Evolutionary conservation across 1,140 invertebrate species (phyloP), one percentile per base, ranked within the genome.

Genomic region (Bombus soroeensis): DNA sequence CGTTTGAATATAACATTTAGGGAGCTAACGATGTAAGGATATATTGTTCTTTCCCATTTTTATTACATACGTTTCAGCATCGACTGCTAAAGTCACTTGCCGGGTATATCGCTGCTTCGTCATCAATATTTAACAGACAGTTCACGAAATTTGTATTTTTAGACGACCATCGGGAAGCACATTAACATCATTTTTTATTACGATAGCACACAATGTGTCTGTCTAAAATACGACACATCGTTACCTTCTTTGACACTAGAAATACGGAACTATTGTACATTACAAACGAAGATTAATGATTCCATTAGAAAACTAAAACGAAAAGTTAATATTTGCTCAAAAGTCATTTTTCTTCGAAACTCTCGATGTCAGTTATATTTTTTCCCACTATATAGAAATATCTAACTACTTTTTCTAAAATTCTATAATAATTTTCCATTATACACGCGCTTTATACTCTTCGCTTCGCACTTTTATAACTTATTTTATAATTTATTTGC

Each of bases 111-210:
- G 18, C 32, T 32, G 22, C 1, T 9, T 4, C 15, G 22, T 34
- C 32, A 57, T 75, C 32, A 15, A 75, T 32, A 53, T 53, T 75
- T 53, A 25, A 34, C 13, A 25, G n/a, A 25, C 12, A 53, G 15
- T 64, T 2, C 9, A 32, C 1, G 57, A 77, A 57, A 32, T 34
- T 5, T 77, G 37, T 75, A 41, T 41, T 77, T 62, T 64, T 77
- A 62, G 37, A 62, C 18, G 25, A 10, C 34, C 28, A 41, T n/a
- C n/a, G 43, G 0, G 0, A 34, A 2, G 12, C 18, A 13, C 6
- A 6, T 68, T 34, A 25, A 43, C 22, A 43, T 79, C 62, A 66
- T 66, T 47, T 47, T 66, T 66, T 79, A 78, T 66, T 41, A 28
- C 18, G 15, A 32, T 39, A n/a, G 4, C 25, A 4, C 53, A 53